Base-by-base conservation (phyloP, 2,113 vertebrate genomes). In the Myodes glareolus region DNA sequence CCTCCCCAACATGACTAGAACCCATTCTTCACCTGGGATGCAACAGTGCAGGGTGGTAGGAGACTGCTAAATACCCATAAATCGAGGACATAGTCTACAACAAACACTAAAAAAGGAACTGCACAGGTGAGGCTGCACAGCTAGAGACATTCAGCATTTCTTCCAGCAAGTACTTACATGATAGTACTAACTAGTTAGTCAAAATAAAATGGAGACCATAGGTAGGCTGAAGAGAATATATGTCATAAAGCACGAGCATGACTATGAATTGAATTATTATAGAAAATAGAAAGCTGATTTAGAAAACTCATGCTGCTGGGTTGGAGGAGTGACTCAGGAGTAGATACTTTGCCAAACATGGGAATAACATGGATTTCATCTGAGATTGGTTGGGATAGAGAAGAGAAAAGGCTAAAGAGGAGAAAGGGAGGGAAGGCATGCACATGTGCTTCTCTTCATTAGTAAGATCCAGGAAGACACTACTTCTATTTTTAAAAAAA, bases 401-500 rank as follows among this genome's bases (percentile, higher is more conserved):
- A 25, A 72, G 31, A 80, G 31, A 31, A 50, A 36, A 52, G 47
- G 47, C 7, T 45, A 47, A 31, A 47, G 10, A 17, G 5, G 82
- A 65, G 81, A 65, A 45, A 86, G 63, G 25, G 19, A 25, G 92
- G 75, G 91, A 94, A 50, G n/a, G 13, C 55, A 23, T 58, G 33
- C 25, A 81, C 17, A 72, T 2, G 12, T 16, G 68, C 47, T 80
- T 82, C 13, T 77, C 42, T 58, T 92, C 73, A 36, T 65, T 52
- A 80, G 45, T n/a, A 63, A 84, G 39, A 92, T 68, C 39, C 87
- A 95, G 8, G 50, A 91, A 86, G 86, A 76, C 39, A 88, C 2
- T 29, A 31, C 33, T 68, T 92, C 84, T 82, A 94, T n/a, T 58
- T 47, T 77, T 47, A 91, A 92, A 94, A 93, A 96, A 80, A 90